Evolutionary conservation across 2,797 vertebrate genomes (phyloP), one percentile per base, ranked within the genome.

Genomic region (Oophaga sylvatica): DNA sequence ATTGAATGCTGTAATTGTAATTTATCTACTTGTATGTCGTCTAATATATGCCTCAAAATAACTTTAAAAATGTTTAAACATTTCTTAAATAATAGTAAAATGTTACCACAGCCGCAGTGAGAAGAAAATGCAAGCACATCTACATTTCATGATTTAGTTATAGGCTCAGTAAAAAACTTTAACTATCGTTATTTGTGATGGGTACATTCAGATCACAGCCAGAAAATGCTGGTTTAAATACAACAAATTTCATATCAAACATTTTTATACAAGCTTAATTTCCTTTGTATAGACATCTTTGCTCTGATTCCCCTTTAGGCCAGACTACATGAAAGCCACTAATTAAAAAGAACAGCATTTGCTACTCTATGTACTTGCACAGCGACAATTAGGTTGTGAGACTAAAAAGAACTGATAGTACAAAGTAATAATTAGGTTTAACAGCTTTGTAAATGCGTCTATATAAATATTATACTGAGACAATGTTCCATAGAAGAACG

Each of bases 261-360:
- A 81, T 56, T 80, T 73, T 87, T 48, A 75, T 81, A 67, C 79
- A 81, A 57, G n/a, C 67, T 73, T 63, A 63, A 87, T 87, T 87
- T 82, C 70, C 45, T 82, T 76, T 87, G 68, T 63, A 65, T 81
- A 82, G 86, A 73, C 57, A 65, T 41, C 79, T 62, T 41, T 87
- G 80, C 60, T 48, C 78, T 81, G 80, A 82, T 87, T 75, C 80
- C 80, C 79, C 86, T 87, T 87, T 76, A 87, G 86, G 79, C 86
- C 80, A 81, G 67, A 76, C 63, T 81, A 87, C 86, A 81, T 82
- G 86, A 75, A 87, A 81, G 79, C 79, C 56, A 76, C 70, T 87
- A 87, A 87, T 87, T 87, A 87, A 73, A 80, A 68, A 80, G 77
- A 80, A 76, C 86, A 87, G 29, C 29, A 56, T 82, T 81, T 87